Base-by-base conservation (phyloP, 1,140 invertebrate species). In the Araneus ventricosus region DNA sequence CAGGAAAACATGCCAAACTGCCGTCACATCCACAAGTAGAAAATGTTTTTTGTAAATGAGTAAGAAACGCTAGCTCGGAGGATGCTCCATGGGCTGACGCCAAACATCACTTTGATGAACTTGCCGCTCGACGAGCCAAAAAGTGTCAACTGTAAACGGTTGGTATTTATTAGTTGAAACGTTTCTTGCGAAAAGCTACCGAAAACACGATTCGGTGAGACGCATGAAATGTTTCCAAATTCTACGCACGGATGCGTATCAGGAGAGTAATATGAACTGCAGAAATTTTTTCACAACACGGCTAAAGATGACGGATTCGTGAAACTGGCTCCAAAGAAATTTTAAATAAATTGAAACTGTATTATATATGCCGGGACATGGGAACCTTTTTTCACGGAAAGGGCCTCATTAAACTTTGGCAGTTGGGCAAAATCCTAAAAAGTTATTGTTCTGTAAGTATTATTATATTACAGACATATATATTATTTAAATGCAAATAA, bases 1-100 rank as follows among this genome's bases (percentile, higher is more conserved):
- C 70, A 34, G 20, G 70, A 22, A 75, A 37, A 34, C 70, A 75
- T 75, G 70, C 70, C 70, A 75, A 75, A 75, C 37, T 75, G 70
- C 30, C 70, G 34, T 75, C 70, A 75, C 70, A 6, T 34, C 17
- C 27, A 20, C 27, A n/a, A n/a, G n/a, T n/a, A n/a, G n/a, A n/a
- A n/a, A n/a, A n/a, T 75, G 34, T 75, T 75, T 75, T 30, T 75
- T 30, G 3, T 75, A 30, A 34, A 37, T 75, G 70, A 34, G 20
- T 75, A 34, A 34, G 70, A 34, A 37, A 63, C 30, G 34, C 17
- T 20, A 37, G 70, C 63, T 67, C 24, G 45, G 45, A 52, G 45
- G 45, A 52, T 67, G n/a, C 34, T 75, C 30, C 30, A 34, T 20
- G 70, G 30, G 30, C 30, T 34, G 70, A 34, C 27, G 70, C 27